Percentiles rank a stretch among this genome's conserved stretches.
phyloP scores from a whole-genome alignment of 2,113 vertebrate genomes.

The Alaudala cheleensis region DNA sequence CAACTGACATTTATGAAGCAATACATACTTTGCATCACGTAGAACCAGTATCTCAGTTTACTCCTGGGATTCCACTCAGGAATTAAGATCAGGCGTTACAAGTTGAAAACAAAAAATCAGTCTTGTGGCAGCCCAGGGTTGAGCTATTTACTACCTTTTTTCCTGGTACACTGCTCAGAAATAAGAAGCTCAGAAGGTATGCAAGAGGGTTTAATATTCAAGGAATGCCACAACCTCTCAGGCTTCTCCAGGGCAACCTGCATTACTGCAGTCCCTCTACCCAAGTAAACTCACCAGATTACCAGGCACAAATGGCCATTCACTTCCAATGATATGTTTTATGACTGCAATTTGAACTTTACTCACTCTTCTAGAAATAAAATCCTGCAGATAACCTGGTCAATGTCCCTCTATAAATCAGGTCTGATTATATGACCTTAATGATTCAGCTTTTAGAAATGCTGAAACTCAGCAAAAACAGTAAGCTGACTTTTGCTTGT shows the following conservation, averaged over 20 bases:
- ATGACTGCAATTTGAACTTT: conserved; percentile 34
- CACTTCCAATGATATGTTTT: not conserved
- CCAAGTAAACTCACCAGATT: not conserved
- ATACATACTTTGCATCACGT: not conserved
- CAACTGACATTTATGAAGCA: not conserved
- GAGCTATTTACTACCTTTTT: not conserved
- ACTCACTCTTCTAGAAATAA: not conserved
- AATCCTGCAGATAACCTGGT: not conserved
- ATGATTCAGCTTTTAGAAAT: not conserved
- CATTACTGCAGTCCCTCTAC: not conserved
- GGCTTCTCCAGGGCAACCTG: not conserved
- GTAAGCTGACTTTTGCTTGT: not conserved
- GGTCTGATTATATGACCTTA: not conserved
- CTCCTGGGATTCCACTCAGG: not conserved
- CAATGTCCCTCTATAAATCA: not conserved
- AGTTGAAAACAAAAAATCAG: not conserved
- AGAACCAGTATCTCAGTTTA: not conserved
- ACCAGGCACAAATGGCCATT: not conserved
- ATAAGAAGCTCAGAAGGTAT: not conserved
- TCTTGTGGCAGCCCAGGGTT: not conserved
- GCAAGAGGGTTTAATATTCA: not conserved
- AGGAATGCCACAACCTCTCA: not conserved
- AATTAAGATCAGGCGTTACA: not conserved
- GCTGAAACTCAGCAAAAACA: not conserved
- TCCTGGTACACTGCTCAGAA: not conserved